Base-by-base conservation (phyloP, 2,113 vertebrate species). In the Heteronetta atricapilla region DNA sequence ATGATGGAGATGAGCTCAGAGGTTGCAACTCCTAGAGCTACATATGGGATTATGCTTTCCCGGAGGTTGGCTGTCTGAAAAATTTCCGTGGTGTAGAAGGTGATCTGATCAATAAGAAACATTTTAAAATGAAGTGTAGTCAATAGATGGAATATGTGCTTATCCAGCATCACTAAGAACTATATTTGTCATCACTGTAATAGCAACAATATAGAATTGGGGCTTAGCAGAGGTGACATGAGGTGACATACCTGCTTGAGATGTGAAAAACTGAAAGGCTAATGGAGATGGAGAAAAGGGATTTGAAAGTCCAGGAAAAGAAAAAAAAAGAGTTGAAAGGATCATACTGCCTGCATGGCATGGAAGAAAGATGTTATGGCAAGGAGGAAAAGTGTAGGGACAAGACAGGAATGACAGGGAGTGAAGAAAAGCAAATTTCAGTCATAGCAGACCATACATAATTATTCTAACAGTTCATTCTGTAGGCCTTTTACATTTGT, bases 41-140 rank as follows among this genome's bases (percentile, higher is more conserved):
- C 94, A 5, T 99, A 98, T 44, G 96, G 96, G 58, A 99, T 96
- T 81, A 97, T 93, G 44, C 87, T 53, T 46, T 97, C 89, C 11
- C 91, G 96, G 63, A 99, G 97, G 44, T 97, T 98, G 28, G 98
- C 98, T 6, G 96, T 97, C 58, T n/a, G 89, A 94, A 99, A 98
- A 90, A 99, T 98, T 33, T 99, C 98, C 55, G 97, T 97, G 21
- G 98, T 98, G 73, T 99, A 99, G 90, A 99, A 98, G 92, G 98
- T 99, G 78, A 99, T 98, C 98, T 99, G 94, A 19, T 80, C 90
- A 96, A 79, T 13, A 82, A 58, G 38, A 91, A 86, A 67, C 21
- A 48, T 42, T 78, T 84, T 4, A 44, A 68, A 84, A 64, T 33
- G 6, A 77, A 72, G 7, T 13, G 29, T 15, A 67, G 29, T 62